Evolutionary conservation across 2,888 invertebrate genomes (phyloP).

Genomic region (Cactoblastis cactorum): DNA sequence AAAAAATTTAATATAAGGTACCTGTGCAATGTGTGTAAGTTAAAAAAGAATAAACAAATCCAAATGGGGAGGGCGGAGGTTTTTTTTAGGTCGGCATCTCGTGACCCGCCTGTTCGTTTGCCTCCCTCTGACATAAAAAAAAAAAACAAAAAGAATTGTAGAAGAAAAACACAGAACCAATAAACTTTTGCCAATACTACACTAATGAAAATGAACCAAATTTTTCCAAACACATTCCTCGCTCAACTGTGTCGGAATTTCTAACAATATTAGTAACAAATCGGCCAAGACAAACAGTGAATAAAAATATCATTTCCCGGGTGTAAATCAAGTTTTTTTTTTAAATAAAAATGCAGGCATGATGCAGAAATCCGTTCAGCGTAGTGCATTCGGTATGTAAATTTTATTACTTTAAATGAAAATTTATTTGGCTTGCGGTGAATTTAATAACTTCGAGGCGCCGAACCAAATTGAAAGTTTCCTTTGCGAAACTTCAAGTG

Average conservation of each 20-base stretch:
- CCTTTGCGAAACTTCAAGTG: constrained; percentile 3
- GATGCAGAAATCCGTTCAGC: constrained; percentile 31
- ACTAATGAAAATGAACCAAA: neutral
- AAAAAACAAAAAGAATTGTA: too few relatives aligned
- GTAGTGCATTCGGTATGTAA: constrained; percentile 47
- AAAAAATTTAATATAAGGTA: too few relatives aligned
- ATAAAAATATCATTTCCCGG: constrained; percentile 7
- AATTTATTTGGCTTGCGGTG: constrained; percentile 34
- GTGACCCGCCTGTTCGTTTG: too few relatives aligned
- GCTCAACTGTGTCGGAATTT: neutral
- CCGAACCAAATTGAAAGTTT: constrained; percentile 9
- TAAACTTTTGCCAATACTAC: too few relatives aligned
- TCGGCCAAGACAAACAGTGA: constrained; percentile 3
- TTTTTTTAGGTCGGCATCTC: too few relatives aligned
- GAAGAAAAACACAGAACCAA: neutral
- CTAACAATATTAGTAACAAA: neutral
- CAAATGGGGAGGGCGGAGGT: too few relatives aligned
- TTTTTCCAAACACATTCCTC: neutral
- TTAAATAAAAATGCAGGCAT: neutral
- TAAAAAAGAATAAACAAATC: too few relatives aligned
- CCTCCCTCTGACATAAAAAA: too few relatives aligned
- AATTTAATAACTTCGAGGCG: constrained; percentile 30
- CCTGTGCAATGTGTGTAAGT: too few relatives aligned
- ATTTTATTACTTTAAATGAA: constrained; percentile 51
- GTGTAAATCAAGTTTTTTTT: constrained; percentile 7